Evolutionary conservation across 2,797 vertebrate species (phyloP).

Genomic region (Takifugu rubripes): DNA sequence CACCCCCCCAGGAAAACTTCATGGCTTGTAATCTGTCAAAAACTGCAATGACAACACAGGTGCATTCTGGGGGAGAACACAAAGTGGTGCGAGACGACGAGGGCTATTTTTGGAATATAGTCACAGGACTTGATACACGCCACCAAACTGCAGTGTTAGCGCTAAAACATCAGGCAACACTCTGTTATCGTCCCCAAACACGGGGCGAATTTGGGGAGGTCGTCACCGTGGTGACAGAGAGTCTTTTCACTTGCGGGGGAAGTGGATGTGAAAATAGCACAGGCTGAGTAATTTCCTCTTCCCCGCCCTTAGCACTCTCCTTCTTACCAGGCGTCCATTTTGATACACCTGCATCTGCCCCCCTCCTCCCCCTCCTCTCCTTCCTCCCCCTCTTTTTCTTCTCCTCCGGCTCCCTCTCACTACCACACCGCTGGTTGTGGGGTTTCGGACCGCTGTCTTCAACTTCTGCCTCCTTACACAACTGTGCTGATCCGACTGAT

Average conservation of each 20-base stretch:
- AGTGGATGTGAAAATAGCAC: slow-evolving; percentile 78
- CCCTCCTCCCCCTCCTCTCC: slow-evolving; percentile 28
- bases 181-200: too few relatives aligned
- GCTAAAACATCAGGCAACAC: too few relatives aligned
- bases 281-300: slow-evolving; percentile 73
- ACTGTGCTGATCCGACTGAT: slow-evolving; percentile 92
- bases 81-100: slow-evolving; percentile 35
- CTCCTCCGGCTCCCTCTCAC: slow-evolving; percentile 33
- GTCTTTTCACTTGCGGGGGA: slow-evolving; percentile 58
- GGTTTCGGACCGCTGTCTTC: slow-evolving; percentile 21
- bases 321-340: slow-evolving; percentile 47
- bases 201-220: not conserved
- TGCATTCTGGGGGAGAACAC: slow-evolving; percentile 44
- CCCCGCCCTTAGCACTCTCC: slow-evolving; percentile 51
- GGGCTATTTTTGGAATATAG: slow-evolving; percentile 37
- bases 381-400: slow-evolving; percentile 41
- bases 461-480: slow-evolving; percentile 73
- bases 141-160: too few relatives aligned
- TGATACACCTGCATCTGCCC: slow-evolving; percentile 50
- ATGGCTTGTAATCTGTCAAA: slow-evolving; percentile 42
- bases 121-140: slow-evolving; percentile 11
- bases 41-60: slow-evolving; percentile 27
- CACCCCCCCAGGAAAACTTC: slow-evolving; percentile 16
- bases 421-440: slow-evolving; percentile 37
- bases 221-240: slow-evolving; percentile 10